Evolutionary conservation across 1,140 invertebrate species (phyloP).

Genomic region (Oreohelix idahoensis): DNA sequence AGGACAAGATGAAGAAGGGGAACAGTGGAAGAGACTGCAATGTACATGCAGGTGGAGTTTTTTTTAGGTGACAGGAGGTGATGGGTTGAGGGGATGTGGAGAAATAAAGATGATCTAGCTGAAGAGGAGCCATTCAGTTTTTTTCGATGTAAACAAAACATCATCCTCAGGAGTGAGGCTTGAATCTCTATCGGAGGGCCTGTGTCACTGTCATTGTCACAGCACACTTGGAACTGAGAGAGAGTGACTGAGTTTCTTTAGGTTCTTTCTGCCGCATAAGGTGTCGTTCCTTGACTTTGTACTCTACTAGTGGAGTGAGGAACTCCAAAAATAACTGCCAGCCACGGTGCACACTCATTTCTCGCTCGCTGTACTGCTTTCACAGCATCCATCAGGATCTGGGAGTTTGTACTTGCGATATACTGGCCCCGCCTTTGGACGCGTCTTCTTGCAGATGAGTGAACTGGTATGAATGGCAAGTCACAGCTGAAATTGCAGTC

Average conservation of each 20-base stretch:
- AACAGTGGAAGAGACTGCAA: background rate
- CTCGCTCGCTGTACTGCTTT: slow-evolving; percentile 94
- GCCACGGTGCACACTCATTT: slow-evolving; percentile 98
- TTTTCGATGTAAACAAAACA: background rate
- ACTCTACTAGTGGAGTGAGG: slow-evolving; percentile 97
- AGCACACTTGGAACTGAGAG: slow-evolving; percentile 3
- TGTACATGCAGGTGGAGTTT: slow-evolving; percentile 7
- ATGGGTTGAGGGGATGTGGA: slow-evolving; percentile 2
- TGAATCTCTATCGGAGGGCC: background rate
- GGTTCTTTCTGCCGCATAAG: slow-evolving; percentile 71
- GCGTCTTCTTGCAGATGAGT: slow-evolving; percentile 65
- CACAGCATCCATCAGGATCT: slow-evolving; percentile 95
- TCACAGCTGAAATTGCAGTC: background rate
- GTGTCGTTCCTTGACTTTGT: slow-evolving; percentile 82
- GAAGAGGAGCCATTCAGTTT: background rate
- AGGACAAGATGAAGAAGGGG: slow-evolving; percentile 2
- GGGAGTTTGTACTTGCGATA: slow-evolving; percentile 95
- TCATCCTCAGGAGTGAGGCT: slow-evolving; percentile 12
- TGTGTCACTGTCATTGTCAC: background rate
- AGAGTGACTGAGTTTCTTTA: slow-evolving; percentile 49
- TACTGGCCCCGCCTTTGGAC: slow-evolving; percentile 82
- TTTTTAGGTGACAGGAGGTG: background rate
- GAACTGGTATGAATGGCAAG: slow-evolving; percentile 8
- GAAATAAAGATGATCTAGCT: background rate
- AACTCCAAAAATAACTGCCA: slow-evolving; percentile 98